Percentiles rank a stretch among this genome's conserved stretches.
Evolutionary conservation across 2,113 vertebrate genomes (phyloP).

Genomic region (Corydoras sp.): DNA sequence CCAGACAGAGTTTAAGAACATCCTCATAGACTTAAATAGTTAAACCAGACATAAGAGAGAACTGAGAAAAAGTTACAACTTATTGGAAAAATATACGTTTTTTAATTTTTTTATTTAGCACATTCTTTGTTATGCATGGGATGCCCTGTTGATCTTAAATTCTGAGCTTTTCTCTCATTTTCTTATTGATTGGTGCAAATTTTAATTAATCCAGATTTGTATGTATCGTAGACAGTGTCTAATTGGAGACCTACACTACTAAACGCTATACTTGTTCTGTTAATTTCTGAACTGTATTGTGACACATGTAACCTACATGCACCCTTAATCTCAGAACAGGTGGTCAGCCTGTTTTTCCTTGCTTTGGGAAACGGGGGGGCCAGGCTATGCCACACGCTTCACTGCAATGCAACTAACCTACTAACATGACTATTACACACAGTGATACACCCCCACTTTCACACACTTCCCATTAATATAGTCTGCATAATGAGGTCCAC

Average conservation of each 20-base stretch:
- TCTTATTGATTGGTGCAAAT: too few relatives aligned
- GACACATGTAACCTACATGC: constrained; percentile 66
- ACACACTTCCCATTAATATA: constrained; percentile 23
- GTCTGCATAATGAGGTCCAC: constrained; percentile 21
- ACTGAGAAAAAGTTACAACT: too few relatives aligned
- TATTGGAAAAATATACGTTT: too few relatives aligned
- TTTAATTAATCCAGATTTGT: too few relatives aligned
- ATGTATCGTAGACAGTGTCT: too few relatives aligned
- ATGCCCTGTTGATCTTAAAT: too few relatives aligned
- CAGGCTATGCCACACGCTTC: constrained; percentile 3
- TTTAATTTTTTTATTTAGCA: too few relatives aligned
- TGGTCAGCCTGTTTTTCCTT: constrained; percentile 58
- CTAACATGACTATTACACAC: not conserved
- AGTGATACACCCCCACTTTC: constrained; percentile 9
- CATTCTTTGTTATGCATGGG: too few relatives aligned
- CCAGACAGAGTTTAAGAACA: too few relatives aligned
- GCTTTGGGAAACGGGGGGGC: constrained; percentile 31
- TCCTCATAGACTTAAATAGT: too few relatives aligned
- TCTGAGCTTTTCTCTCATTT: too few relatives aligned
- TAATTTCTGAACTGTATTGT: constrained; percentile 64
- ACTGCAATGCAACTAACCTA: constrained; percentile 8
- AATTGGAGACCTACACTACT: not conserved
- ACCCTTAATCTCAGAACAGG: constrained; percentile 69
- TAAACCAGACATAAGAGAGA: too few relatives aligned
- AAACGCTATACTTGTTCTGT: constrained; percentile 27